phyloP scores from a whole-genome alignment of 2,888 invertebrate genomes.

The Volucella bombylans region DNA sequence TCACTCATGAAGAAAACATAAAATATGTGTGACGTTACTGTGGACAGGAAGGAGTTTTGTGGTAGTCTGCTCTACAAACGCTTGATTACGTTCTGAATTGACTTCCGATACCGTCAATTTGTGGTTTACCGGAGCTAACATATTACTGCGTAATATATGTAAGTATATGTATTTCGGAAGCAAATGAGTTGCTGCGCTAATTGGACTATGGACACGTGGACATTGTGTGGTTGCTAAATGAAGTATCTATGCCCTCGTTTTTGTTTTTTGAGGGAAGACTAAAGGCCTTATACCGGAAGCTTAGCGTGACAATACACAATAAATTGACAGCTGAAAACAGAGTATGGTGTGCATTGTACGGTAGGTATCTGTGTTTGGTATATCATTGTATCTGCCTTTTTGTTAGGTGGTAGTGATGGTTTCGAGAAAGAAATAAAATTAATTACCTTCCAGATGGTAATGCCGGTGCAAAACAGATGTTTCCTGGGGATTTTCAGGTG shows the following conservation, averaged over 20 bases:
- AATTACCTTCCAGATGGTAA: not conserved
- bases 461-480: constrained; percentile 9
- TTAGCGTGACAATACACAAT: constrained; percentile 4
- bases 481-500: not conserved
- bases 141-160: not conserved
- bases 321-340: not conserved
- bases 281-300: not conserved
- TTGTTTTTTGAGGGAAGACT: not conserved
- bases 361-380: too few species aligned
- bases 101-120: constrained; percentile 31
- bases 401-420: not conserved
- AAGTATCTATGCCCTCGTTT: too few species aligned
- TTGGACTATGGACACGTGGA: constrained; percentile 4
- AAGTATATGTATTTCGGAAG: not conserved
- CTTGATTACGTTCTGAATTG: constrained; percentile 21
- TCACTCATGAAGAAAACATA: not conserved
- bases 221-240: not conserved
- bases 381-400: too few species aligned
- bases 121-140: constrained; percentile 3
- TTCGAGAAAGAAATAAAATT: constrained; percentile 1
- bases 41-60: not conserved
- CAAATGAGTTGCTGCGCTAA: not conserved
- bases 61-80: not conserved
- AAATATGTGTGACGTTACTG: not conserved
- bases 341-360: too few species aligned